Base-by-base conservation (phyloP, 2,113 vertebrate species). In the Origma solitaria region DNA sequence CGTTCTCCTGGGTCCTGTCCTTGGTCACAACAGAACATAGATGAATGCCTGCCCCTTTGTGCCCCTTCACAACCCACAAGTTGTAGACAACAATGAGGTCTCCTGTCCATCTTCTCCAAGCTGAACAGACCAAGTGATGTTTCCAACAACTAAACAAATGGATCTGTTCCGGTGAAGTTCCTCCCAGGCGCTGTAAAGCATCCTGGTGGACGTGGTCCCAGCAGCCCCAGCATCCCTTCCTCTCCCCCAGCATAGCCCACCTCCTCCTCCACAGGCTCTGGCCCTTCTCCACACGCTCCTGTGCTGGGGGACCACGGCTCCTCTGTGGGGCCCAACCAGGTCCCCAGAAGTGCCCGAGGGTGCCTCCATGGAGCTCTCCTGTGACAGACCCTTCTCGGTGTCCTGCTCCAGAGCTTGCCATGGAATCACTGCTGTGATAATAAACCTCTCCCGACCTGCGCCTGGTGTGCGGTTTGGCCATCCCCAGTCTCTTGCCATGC, bases 251-350 rank as follows among this genome's bases (percentile, higher is more conserved):
- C 9, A n/a, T 11, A 13, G 17, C 60, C n/a, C 50, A 6, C 27
- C 56, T 60, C 25, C 23, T 69, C 24, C 23, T 65, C 37, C 80
- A 6, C 21, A 2, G 2, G 6, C 27, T 35, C 60, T 4, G 53
- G 18, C 17, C 10, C n/a, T 65, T 80, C 33, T 60, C 51, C 69
- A 6, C 20, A 1, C 0, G 1, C 16, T 11, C 8, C 58, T 3
- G 40, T 28, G 51, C 38, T 24, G 2, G 38, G 11, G 2, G 5
- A 23, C 38, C n/a, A 0, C 5, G 1, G 35, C 64, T 37, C 17
- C 30, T 31, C 30, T 0, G 8, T 0, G 17, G 38, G 72, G 25
- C 21, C 27, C 12, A 1, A 4, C 9, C 7, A 1, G 40, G 16
- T 69, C 58, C 30, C 28, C 58, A 3, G 13, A 50, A n/a, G 4